Conservation (phyloP, 1,140 invertebrate genomes). For the Chlorops oryzae region DNA sequence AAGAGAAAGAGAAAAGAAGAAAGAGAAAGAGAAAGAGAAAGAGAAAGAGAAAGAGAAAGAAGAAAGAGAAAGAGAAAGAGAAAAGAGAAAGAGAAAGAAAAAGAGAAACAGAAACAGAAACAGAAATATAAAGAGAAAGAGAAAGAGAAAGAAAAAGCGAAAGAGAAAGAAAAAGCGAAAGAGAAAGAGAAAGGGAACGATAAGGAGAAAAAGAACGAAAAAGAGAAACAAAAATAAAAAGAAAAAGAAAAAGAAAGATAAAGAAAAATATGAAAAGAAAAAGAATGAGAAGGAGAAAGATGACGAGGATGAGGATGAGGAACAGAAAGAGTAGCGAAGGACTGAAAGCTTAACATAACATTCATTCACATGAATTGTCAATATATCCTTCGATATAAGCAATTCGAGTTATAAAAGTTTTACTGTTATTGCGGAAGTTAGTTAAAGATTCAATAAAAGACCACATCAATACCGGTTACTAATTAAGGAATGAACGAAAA, state of each 20-base stretch:
- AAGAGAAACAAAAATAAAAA: neutral
- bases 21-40: neutral
- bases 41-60: neutral
- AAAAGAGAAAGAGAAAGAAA: neutral
- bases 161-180: neutral
- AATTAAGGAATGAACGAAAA: too few relatives aligned
- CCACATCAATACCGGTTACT: too few relatives aligned
- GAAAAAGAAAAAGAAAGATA: neutral
- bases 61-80: neutral
- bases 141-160: neutral
- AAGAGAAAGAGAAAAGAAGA: neutral
- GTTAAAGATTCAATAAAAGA: too few relatives aligned
- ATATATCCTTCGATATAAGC: too few relatives aligned
- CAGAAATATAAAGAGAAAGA: neutral
- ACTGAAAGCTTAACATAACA: neutral
- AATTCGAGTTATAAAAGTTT: too few relatives aligned
- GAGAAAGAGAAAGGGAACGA: neutral
- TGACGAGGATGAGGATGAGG: neutral
- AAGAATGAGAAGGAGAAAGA: neutral
- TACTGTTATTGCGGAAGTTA: too few relatives aligned
- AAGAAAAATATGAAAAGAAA: neutral
- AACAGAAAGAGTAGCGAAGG: neutral
- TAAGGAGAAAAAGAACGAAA: neutral
- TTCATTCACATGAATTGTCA: too few relatives aligned
- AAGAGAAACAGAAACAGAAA: neutral